Percentiles rank a stretch among this genome's conserved stretches.
Evolutionary conservation across 1,140 invertebrate genomes (phyloP).

Genomic region (Epicauta chinensis): DNA sequence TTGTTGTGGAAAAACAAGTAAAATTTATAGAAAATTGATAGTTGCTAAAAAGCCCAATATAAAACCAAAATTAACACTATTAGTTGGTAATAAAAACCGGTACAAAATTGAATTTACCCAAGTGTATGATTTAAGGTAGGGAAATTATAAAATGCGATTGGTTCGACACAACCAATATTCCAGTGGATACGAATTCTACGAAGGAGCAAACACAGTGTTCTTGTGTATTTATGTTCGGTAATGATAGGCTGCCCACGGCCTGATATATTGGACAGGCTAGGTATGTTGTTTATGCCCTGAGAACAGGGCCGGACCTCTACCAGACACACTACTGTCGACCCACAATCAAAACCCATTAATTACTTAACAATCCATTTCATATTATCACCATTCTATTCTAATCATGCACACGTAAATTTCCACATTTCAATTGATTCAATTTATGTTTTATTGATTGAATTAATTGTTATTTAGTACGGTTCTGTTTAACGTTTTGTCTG

Average conservation of each 20-base stretch:
- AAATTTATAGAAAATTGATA: too few species aligned
- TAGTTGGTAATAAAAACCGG: constrained; percentile 23
- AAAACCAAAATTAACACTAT: neutral
- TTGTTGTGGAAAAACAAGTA: too few species aligned
- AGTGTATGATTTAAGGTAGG: constrained; percentile 18
- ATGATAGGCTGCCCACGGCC: constrained; percentile 33
- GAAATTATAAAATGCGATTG: constrained; percentile 7
- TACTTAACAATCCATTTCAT: too few species aligned
- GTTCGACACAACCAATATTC: neutral
- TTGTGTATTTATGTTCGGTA: constrained; percentile 35
- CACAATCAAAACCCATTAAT: too few species aligned
- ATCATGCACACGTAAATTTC: too few species aligned
- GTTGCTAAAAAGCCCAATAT: too few species aligned
- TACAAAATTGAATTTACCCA: constrained; percentile 22
- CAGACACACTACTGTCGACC: too few species aligned
- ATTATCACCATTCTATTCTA: constrained; percentile 2
- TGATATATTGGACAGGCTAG: constrained; percentile 33
- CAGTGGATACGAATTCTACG: constrained; percentile 20
- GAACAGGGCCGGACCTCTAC: constrained; percentile 3
- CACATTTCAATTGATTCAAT: too few species aligned
- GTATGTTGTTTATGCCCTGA: constrained; percentile 29
- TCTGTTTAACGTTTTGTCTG: too few species aligned
- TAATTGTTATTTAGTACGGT: too few species aligned
- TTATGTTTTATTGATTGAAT: too few species aligned
- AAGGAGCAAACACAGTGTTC: constrained; percentile 29